These are phyloP conservation scores for Epiblema foenella DNA, from an alignment of 2,888 invertebrate species.

Conservation along the genomic window DNA sequence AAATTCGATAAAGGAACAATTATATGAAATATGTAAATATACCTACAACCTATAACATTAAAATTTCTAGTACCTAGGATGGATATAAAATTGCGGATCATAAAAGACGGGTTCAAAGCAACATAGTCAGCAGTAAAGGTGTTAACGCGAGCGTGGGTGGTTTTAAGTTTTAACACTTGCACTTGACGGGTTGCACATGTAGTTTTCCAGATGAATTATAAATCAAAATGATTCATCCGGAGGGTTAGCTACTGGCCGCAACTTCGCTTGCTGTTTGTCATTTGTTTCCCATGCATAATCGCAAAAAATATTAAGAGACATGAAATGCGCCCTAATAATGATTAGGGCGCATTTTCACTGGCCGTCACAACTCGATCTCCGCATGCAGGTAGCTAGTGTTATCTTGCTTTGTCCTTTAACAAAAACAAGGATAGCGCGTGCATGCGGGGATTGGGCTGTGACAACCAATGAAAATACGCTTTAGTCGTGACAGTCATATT, in stretches of 20 bases:
- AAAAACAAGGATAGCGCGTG: no score
- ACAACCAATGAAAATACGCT: no score
- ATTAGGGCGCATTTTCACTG: no score
- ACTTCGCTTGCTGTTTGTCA: background rate
- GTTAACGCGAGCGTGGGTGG: slow-evolving; percentile 56
- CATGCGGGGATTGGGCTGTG: no score
- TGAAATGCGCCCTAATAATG: no score
- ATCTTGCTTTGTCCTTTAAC: no score
- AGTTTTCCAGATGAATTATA: slow-evolving; percentile 11
- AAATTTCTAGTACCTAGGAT: slow-evolving; percentile 23
- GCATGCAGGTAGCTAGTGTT: no score
- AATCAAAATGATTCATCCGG: slow-evolving; percentile 3
- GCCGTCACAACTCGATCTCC: no score
- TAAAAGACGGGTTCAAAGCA: slow-evolving; percentile 61
- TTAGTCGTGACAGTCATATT: background rate
- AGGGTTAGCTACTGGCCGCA: background rate
- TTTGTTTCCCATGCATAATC: background rate
- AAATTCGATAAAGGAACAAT: background rate
- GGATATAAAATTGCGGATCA: slow-evolving; percentile 47
- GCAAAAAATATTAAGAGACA: background rate
- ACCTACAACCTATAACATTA: background rate
- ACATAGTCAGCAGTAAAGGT: slow-evolving; percentile 58
- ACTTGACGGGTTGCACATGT: slow-evolving; percentile 23
- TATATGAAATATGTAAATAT: background rate
- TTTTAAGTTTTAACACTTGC: slow-evolving; percentile 41